These are phyloP conservation scores for Leptothorax acervorum DNA, from an alignment of 2,888 invertebrate species.

Conservation along the genomic window DNA sequence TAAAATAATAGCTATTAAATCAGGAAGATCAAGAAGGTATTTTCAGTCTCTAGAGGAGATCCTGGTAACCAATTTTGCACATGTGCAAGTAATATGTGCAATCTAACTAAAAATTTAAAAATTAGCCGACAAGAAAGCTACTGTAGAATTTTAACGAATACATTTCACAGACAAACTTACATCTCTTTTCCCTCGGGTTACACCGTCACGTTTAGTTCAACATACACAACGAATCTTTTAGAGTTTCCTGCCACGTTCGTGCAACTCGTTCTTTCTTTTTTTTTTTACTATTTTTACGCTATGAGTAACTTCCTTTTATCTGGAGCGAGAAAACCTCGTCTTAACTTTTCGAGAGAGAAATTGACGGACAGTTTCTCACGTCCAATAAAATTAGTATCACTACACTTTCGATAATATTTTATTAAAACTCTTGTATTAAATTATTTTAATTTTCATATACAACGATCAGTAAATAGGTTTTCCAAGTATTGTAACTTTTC, in stretches of 20 bases:
- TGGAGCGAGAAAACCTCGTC: conserved; percentile 8
- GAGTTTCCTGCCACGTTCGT: conserved; percentile 50
- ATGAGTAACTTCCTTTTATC: conserved; percentile 51
- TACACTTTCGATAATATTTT: conserved; percentile 1
- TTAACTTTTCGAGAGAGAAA: conserved; percentile 36
- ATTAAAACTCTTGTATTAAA: not conserved
- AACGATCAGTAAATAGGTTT: not conserved
- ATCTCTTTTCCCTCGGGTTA: conserved; percentile 25
- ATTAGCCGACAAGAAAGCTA: not conserved
- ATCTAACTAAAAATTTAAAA: not conserved
- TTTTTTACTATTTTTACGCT: conserved; percentile 44
- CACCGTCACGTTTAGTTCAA: conserved; percentile 42
- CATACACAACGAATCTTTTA: conserved; percentile 29
- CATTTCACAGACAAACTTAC: conserved; percentile 23
- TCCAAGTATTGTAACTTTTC: not conserved
- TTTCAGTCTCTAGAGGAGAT: not conserved
- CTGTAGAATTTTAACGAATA: conserved; percentile 16
- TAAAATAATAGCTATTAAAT: not conserved
- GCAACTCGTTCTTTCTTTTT: not conserved
- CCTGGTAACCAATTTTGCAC: not conserved
- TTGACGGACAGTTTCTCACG: not conserved
- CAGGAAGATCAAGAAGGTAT: not conserved
- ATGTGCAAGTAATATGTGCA: not conserved
- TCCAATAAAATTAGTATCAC: conserved; percentile 38
- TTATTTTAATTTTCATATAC: not conserved